Conservation (phyloP, 1,140 invertebrate genomes). For the Calycopis cecrops region DNA sequence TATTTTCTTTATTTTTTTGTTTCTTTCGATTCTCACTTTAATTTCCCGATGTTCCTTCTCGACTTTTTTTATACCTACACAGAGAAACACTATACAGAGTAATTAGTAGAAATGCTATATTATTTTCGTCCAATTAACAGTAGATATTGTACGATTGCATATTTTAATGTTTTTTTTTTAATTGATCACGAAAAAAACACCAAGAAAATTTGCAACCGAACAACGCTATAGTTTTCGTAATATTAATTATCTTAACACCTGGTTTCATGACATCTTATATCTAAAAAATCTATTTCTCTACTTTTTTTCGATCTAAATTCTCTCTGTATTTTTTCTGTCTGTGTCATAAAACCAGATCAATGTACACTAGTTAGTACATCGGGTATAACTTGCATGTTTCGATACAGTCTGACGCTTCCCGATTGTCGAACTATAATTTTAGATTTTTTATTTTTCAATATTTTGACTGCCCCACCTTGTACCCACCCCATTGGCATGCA, state of each 20-base stretch:
- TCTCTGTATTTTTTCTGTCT: constrained; percentile 27
- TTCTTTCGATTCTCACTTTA: constrained; percentile 21
- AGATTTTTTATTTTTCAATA: constrained; percentile 38
- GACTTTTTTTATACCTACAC: constrained; percentile 69
- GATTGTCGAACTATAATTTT: constrained; percentile 30
- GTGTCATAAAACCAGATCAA: constrained; percentile 50
- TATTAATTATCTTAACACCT: constrained; percentile 39
- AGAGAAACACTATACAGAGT: constrained; percentile 73
- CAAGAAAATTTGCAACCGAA: constrained; percentile 54
- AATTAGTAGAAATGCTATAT: constrained; percentile 63
- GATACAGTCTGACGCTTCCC: constrained; percentile 65
- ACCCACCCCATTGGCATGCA: constrained; percentile 57
- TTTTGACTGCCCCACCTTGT: constrained; percentile 47
- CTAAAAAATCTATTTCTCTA: constrained; percentile 21
- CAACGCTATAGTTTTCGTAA: constrained; percentile 44
- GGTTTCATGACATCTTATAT: constrained; percentile 56
- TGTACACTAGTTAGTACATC: constrained; percentile 44
- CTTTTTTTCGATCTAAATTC: constrained; percentile 15
- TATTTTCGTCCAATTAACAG: constrained; percentile 67
- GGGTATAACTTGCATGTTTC: constrained; percentile 47
- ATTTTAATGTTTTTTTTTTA: constrained; percentile 33
- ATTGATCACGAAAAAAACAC: constrained; percentile 4
- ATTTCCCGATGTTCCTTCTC: constrained; percentile 38
- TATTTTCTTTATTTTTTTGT: constrained; percentile 38
- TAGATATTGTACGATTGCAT: constrained; percentile 60